Evolutionary conservation across 2,797 vertebrate species (phyloP), one percentile per base, ranked within the genome.

Genomic region (Eptatretus atami): DNA sequence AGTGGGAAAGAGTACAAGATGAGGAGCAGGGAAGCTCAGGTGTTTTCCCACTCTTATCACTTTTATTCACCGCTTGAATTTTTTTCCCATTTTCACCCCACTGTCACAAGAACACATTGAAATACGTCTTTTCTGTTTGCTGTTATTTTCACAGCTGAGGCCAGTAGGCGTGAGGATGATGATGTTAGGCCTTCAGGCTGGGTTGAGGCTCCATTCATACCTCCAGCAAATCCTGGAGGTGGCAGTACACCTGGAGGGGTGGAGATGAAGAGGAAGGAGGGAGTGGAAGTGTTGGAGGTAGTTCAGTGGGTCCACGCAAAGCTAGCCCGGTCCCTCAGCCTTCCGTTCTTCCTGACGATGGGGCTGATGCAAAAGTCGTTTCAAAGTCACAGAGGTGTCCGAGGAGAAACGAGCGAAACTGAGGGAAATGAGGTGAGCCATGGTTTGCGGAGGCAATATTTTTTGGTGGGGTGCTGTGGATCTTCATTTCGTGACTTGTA

Each of bases 381-480:
- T 73, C 53, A 96, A 96, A 66, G 80, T 81, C 19, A 85, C 83
- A 11, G 87, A 90, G 76, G 86, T 90, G 81, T 94, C 82, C 64
- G 92, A 96, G 70, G 88, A 95, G 69, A 96, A 92, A 68, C 82
- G 87, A 67, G 82, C 80, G 66, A 98, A 98, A 69, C 84, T 98
- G 60, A 69, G 90, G 71, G 92, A 98, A 70, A 96, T 96, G 92
- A 98, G 83, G 92, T 96, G 68, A 73, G 53, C 53, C 5, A 15
- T 63, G 52, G 12, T 61, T 9, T n/a, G 57, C 11, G 11, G 55
- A n/a, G 55, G 55, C 10, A 12, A 24, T 12, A 2, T n/a, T 61
- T 12, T n/a, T 61, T 61, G 57, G 15, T 8, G 31, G 6, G 31
- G 31, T 44, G 31, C 31, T 44, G 24, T 15, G 24, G 15, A 15